phyloP scores from a whole-genome alignment of 2,888 invertebrate species.

The Nemurella pictetii region DNA sequence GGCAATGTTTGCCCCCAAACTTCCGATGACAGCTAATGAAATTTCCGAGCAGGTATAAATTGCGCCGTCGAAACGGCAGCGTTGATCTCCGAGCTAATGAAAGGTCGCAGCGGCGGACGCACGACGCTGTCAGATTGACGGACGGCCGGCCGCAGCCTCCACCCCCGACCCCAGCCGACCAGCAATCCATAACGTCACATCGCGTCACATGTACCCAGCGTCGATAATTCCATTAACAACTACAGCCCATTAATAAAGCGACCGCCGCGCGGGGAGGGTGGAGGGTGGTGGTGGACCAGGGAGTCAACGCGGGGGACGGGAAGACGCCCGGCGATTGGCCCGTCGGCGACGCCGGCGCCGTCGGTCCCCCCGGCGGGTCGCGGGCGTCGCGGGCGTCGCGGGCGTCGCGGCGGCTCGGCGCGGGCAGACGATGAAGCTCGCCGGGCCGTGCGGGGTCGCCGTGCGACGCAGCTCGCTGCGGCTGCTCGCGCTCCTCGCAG shows the following conservation, averaged over 20 bases:
- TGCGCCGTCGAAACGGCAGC: too few relatives aligned
- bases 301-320: background rate
- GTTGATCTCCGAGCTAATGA: too few relatives aligned
- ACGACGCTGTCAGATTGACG: too few relatives aligned
- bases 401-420: background rate
- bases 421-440: slow-evolving; percentile 30
- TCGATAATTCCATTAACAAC: too few relatives aligned
- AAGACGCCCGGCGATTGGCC: background rate
- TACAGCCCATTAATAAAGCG: background rate
- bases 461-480: slow-evolving; percentile 47
- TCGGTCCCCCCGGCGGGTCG: background rate
- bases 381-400: slow-evolving; percentile 25
- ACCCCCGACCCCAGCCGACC: too few relatives aligned
- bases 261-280: background rate
- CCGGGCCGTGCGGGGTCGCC: slow-evolving; percentile 39
- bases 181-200: too few relatives aligned
- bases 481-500: slow-evolving; percentile 53
- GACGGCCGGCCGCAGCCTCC: too few relatives aligned
- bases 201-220: too few relatives aligned
- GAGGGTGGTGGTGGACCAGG: background rate
- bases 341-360: background rate
- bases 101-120: too few relatives aligned
- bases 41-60: too few relatives aligned
- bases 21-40: too few relatives aligned
- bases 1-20: too few relatives aligned